Conservation (phyloP, 2,797 vertebrate genomes). For the Argyrosomus regius region DNA sequence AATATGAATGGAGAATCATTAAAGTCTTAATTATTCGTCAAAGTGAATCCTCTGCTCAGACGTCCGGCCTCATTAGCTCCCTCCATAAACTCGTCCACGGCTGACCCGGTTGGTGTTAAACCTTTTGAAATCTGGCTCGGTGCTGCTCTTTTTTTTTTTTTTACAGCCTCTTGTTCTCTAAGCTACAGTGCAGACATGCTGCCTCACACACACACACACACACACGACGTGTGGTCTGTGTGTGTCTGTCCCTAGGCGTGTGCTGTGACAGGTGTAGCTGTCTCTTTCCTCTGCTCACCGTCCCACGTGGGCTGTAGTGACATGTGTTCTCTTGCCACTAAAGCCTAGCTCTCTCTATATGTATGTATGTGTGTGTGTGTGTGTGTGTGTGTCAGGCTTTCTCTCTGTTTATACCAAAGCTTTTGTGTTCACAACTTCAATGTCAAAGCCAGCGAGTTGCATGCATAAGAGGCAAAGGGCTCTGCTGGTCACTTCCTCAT, state of each 20-base stretch:
- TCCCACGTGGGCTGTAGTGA: slow-evolving; percentile 84
- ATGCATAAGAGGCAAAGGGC: slow-evolving; percentile 20
- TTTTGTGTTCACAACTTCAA: slow-evolving; percentile 53
- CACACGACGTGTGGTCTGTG: slow-evolving; percentile 48
- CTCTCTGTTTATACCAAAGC: slow-evolving; percentile 45
- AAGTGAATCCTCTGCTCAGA: slow-evolving; percentile 58
- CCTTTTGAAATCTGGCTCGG: slow-evolving; percentile 24
- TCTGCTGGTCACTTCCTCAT: neutral
- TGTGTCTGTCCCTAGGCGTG: slow-evolving; percentile 73
- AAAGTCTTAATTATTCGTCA: slow-evolving; percentile 76
- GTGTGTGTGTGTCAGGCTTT: slow-evolving; percentile 69
- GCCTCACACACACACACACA: slow-evolving; percentile 64
- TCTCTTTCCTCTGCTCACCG: slow-evolving; percentile 80
- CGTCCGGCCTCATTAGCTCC: slow-evolving; percentile 65
- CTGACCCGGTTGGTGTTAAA: slow-evolving; percentile 50
- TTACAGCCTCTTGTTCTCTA: slow-evolving; percentile 47
- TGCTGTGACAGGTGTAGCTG: slow-evolving; percentile 85
- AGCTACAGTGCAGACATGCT: slow-evolving; percentile 42
- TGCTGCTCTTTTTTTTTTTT: slow-evolving; percentile 16
- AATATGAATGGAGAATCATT: slow-evolving; percentile 73
- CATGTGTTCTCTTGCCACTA: slow-evolving; percentile 82
- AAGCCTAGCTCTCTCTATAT: slow-evolving; percentile 49
- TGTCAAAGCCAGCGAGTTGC: slow-evolving; percentile 33
- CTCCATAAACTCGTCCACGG: slow-evolving; percentile 34
- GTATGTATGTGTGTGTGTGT: slow-evolving; percentile 18